A percentile compares a stretch with the other conserved stretches of the same genome.
These are phyloP conservation scores for Clarias macrocephalus DNA, from an alignment of 2,113 vertebrate species.

Conservation along the genomic window DNA sequence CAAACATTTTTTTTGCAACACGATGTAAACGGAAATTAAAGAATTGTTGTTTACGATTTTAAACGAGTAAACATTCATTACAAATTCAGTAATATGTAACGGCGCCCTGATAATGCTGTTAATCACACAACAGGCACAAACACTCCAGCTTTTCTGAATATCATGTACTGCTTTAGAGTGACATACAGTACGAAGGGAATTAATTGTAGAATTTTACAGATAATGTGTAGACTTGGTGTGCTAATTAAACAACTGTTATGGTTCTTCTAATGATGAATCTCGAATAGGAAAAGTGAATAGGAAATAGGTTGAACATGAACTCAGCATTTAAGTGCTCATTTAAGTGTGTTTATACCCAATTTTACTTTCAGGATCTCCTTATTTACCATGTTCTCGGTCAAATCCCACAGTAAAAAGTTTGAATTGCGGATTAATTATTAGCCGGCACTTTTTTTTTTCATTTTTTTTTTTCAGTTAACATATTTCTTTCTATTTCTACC, in stretches of 20 bases:
- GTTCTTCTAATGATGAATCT: neutral
- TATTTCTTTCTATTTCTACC: neutral
- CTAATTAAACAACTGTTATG: neutral
- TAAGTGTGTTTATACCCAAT: neutral
- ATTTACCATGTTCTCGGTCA: neutral
- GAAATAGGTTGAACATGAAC: neutral
- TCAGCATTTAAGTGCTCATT: neutral
- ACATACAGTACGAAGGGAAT: neutral
- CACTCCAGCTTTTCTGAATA: constrained; percentile 1
- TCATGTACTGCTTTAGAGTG: neutral
- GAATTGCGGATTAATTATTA: neutral
- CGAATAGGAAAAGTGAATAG: neutral
- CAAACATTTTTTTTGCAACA: neutral
- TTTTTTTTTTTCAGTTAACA: neutral
- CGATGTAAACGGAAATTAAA: neutral
- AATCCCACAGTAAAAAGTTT: neutral
- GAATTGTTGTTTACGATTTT: neutral
- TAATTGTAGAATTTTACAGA: neutral
- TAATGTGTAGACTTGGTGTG: neutral
- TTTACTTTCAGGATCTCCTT: neutral
- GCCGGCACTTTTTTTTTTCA: no score
- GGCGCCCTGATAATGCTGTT: neutral
- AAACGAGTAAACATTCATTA: neutral
- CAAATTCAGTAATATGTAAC: neutral
- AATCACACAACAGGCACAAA: neutral